Base-by-base conservation (phyloP, 1,140 invertebrate species). In the Panagrolaimus sp. region DNA sequence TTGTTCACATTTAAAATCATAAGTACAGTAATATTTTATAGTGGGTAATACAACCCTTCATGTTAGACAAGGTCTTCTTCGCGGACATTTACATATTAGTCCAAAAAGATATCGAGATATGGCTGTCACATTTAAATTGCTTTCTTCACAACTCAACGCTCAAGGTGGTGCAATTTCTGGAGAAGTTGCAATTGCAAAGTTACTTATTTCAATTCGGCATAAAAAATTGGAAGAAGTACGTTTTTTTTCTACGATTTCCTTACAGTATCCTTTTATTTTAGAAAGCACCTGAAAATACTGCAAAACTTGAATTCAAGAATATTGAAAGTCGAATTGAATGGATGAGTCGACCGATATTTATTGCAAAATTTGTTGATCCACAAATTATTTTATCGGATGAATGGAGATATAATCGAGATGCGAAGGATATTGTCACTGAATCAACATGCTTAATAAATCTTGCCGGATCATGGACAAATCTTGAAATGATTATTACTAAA, bases 151-250 rank as follows among this genome's bases (percentile, higher is more conserved):
- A 46, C 58, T 79, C 12, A 48, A 24, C 17, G 78, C 78, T 12
- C 71, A 76, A 26, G 79, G 77, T 28, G 79, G 79, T 21, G 80
- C 74, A 12, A 83, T 80, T 46, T 78, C 75, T 28, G 80, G 80
- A 5, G 73, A 78, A 24, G 67, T 83, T 44, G 21, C 52, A 10
- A 43, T 80, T 38, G 55, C 65, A 9, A 68, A 73, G 12, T 44
- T 80, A 43, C 52, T 70, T 43, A 67, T 80, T 26, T 44, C 71
- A 3, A 69, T 62, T 4, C 46, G 68, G 44, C 76, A 80, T 63
- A 67, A 14, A 28, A 14, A 72, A 72, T 47, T 21, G 32, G 26
- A 71, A 24, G n/a, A n/a, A n/a, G n/a, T n/a, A n/a, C n/a, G n/a
- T n/a, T n/a, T n/a, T n/a, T n/a, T n/a, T n/a, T n/a, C n/a, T n/a